A percentile compares a stretch with the other conserved stretches of the same genome.
Conservation (phyloP, 2,113 vertebrate species). For the Lophochroa leadbeateri region DNA sequence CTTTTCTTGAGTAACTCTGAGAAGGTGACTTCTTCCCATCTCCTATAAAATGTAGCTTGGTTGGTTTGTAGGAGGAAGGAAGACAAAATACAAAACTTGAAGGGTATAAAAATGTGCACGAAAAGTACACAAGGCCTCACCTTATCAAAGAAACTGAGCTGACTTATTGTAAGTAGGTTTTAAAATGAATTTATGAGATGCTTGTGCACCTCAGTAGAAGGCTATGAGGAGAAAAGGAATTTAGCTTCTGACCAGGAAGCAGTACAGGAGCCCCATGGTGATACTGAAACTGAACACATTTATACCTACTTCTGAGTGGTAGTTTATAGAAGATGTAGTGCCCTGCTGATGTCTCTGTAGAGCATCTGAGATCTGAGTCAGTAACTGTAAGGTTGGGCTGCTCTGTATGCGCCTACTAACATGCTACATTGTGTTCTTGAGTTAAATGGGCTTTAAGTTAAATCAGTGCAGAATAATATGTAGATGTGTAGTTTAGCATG, state of each 20-base stretch:
- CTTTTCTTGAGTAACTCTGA: neutral
- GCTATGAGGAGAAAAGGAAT: neutral
- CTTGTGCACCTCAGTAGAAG: neutral
- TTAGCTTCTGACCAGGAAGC: neutral
- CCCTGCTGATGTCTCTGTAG: neutral
- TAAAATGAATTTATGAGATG: neutral
- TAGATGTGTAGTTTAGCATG: neutral
- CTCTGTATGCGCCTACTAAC: neutral
- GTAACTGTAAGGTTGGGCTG: neutral
- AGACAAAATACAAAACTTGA: neutral
- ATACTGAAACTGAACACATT: conserved; percentile 29
- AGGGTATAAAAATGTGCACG: neutral
- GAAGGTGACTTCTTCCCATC: neutral
- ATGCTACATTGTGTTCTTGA: neutral
- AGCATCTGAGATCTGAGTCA: neutral
- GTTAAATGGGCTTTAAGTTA: neutral
- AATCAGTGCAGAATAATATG: neutral
- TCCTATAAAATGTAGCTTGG: neutral
- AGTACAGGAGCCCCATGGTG: neutral
- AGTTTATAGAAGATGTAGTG: neutral
- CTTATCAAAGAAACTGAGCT: neutral
- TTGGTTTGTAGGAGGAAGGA: neutral
- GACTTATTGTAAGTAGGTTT: neutral
- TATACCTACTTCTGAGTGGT: neutral
- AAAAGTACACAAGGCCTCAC: neutral